Base-by-base conservation (phyloP, 2,113 vertebrate genomes). In the Vulpes vulpes region DNA sequence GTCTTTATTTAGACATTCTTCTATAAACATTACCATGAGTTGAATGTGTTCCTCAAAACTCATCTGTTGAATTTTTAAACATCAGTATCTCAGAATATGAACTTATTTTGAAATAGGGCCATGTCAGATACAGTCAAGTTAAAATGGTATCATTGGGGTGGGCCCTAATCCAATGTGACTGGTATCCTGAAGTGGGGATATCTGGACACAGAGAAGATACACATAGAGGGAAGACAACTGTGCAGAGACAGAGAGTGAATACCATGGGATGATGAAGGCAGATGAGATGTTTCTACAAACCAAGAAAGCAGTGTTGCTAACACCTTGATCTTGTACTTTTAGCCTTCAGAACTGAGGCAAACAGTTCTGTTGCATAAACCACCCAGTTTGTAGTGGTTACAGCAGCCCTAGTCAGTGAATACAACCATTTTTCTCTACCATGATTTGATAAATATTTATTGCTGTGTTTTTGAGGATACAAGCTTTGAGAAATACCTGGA, bases 121-220 rank as follows among this genome's bases (percentile, higher is more conserved):
- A 32, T 60, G 81, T 2, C 0, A 69, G 35, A 73, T 49, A 2
- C 23, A 84, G 9, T 90, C 55, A 90, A 57, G 5, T 79, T 64
- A 71, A 94, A 91, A 64, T 80, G 1, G 60, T 53, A 4, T 8
- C n/a, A 55, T 23, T 22, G 3, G 4, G 6, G 0, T 32, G 78
- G 19, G 1, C 0, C 0, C 10, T 57, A 74, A 35, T 73, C 22
- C 0, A 27, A 3, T 55, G 19, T 23, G 2, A 11, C 11, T 19
- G 5, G 8, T 57, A 16, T 79, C 20, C 27, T n/a, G 2, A 23
- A 38, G 23, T n/a, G 2, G 74, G 2, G 10, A 71, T 73, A 60
- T 86, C 22, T 67, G 6, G 35, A 35, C 22, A 49, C 8, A 30
- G 20, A 53, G 6, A 74, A 27, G 35, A 25, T 4, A 17, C 1